Conservation (phyloP, 2,888 invertebrate genomes). For the Dorcus hopei region DNA sequence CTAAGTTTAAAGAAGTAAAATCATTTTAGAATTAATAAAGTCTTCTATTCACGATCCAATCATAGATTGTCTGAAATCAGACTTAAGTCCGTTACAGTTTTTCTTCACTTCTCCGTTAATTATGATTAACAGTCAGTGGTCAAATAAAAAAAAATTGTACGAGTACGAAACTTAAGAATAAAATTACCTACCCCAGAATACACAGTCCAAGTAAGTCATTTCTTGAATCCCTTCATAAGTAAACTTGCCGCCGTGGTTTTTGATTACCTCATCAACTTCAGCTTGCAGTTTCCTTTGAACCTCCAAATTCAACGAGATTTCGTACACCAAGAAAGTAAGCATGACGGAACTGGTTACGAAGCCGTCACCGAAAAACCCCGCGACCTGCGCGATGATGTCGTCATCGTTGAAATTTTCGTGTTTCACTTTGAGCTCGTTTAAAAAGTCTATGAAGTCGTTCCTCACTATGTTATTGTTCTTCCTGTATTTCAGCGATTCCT, state of each 20-base stretch:
- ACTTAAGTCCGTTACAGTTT: too few relatives aligned
- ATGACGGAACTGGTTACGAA: slow-evolving; percentile 50
- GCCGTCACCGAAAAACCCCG: slow-evolving; percentile 50
- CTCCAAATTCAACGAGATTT: slow-evolving; percentile 48
- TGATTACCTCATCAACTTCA: slow-evolving; percentile 53
- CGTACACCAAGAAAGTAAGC: slow-evolving; percentile 44
- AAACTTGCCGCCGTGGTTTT: slow-evolving; percentile 45
- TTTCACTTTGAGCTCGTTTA: slow-evolving; percentile 38
- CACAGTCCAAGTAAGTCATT: slow-evolving; percentile 38
- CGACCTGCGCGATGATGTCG: slow-evolving; percentile 39
- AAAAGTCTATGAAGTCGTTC: slow-evolving; percentile 45
- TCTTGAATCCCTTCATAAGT: slow-evolving; percentile 52
- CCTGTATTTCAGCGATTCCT: slow-evolving; percentile 42
- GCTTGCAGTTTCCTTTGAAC: slow-evolving; percentile 52
- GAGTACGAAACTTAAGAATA: too few relatives aligned
- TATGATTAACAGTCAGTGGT: too few relatives aligned
- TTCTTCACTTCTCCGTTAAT: too few relatives aligned
- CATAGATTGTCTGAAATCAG: too few relatives aligned
- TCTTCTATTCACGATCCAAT: too few relatives aligned
- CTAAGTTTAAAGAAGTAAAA: slow-evolving; percentile 8
- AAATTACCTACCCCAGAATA: slow-evolving; percentile 6
- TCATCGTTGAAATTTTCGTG: slow-evolving; percentile 23
- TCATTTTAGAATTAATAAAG: too few relatives aligned
- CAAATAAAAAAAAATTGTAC: too few relatives aligned
- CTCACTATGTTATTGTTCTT: slow-evolving; percentile 41